Evolutionary conservation across 1,140 invertebrate genomes (phyloP), one percentile per base, ranked within the genome.

Genomic region (Drosophila melanogaster): DNA sequence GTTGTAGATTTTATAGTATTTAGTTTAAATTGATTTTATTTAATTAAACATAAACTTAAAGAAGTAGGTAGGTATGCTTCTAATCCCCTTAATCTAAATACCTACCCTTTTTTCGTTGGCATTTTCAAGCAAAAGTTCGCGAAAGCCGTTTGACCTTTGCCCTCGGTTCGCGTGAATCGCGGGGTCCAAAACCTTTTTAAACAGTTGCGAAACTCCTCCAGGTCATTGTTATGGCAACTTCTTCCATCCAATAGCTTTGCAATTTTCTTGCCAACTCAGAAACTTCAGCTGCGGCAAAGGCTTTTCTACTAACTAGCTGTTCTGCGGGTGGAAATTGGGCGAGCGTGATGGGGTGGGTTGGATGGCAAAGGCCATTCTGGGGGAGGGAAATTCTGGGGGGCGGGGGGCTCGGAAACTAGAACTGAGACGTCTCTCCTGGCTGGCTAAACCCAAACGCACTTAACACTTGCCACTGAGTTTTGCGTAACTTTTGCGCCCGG

Each of bases 391-490:
- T 35, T 3, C 30, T 24, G 53, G 14, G 37, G 38, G 8, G 14
- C 2, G 24, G 2, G 14, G 8, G 59, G 26, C 7, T 65, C 50
- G 60, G 59, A 11, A 44, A 14, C 44, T 51, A 49, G 60, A 66
- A 37, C 46, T 30, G 64, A 65, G 64, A 62, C 37, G 46, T 41
- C 57, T 65, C 64, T 67, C 10, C 46, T 35, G 65, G 70, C 79
- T 59, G 81, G 84, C 79, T 79, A 87, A 87, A 49, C 76, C 83
- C 83, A 87, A 76, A 86, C 83, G 83, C 83, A 86, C 83, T 86
- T 86, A 86, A 86, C 83, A 86, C 83, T 86, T 87, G 83, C 75
- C 79, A 75, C 79, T 26, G 79, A 86, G 84, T 87, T 87, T 87
- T 83, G 84, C 75, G 78, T 81, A 86, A 86, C 79, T 86, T 86